phyloP scores from a whole-genome alignment of 2,113 vertebrate genomes.

The Bagarius yarrelli region DNA sequence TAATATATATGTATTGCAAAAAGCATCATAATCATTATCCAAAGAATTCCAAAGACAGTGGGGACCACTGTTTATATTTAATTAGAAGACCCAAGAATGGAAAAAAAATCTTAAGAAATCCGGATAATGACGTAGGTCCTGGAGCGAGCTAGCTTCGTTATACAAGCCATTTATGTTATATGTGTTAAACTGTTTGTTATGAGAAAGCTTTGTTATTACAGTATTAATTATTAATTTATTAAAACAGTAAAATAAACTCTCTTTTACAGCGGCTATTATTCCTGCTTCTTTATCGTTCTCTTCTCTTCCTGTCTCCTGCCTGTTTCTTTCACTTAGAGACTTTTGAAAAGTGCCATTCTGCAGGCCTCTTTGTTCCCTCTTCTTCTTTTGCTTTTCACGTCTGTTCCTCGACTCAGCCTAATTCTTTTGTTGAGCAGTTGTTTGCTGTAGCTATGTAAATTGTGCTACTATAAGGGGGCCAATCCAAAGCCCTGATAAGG shows the following conservation, averaged over 20 bases:
- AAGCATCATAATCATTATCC: no score
- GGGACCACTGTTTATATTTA: neutral
- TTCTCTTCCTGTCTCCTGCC: neutral
- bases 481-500: slow-evolving; percentile 60
- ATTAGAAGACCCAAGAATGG: slow-evolving; percentile 5
- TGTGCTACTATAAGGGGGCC: slow-evolving; percentile 23
- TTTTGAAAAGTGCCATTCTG: neutral
- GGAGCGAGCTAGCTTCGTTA: neutral
- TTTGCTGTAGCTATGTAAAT: slow-evolving; percentile 63
- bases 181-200: neutral
- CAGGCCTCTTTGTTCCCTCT: neutral
- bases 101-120: slow-evolving; percentile 56
- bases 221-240: no score
- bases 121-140: slow-evolving; percentile 48
- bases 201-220: neutral
- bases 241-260: no score
- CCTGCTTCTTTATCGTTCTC: slow-evolving; percentile 15
- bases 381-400: neutral
- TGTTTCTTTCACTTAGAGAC: slow-evolving; percentile 23
- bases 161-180: neutral
- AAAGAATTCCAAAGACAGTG: neutral
- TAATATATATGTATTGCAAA: neutral
- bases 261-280: slow-evolving; percentile 13
- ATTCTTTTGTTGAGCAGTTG: slow-evolving; percentile 57
- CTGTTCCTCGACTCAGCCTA: neutral